A percentile compares a stretch with the other conserved stretches of the same genome.
Conservation (phyloP, 1,140 invertebrate genomes). For the Acromyrmex heyeri region DNA sequence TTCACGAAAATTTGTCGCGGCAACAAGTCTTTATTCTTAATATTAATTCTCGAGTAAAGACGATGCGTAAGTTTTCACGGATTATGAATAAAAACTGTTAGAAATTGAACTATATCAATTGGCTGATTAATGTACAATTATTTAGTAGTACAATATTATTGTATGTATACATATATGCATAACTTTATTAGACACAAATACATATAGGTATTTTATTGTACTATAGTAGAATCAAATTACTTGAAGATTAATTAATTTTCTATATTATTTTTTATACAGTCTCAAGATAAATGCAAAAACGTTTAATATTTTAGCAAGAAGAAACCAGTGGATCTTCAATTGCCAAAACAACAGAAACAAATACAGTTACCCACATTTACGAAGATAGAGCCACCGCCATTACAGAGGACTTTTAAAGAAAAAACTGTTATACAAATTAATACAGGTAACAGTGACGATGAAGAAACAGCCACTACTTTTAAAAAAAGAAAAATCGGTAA, state of each 20-base stretch:
- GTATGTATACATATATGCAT: background rate
- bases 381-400: constrained; percentile 81
- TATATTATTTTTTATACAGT: background rate
- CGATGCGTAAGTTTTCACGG: background rate
- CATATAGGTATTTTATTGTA: background rate
- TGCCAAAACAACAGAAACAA: constrained; percentile 85
- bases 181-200: too few species aligned
- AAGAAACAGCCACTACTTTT: constrained; percentile 85
- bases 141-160: background rate
- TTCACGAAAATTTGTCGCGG: constrained; percentile 23
- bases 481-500: constrained; percentile 90
- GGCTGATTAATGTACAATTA: background rate
- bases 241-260: background rate
- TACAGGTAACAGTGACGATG: constrained; percentile 85
- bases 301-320: constrained; percentile 80
- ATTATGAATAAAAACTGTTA: background rate
- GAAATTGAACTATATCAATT: constrained; percentile 1
- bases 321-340: constrained; percentile 87
- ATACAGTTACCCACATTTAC: constrained; percentile 77
- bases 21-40: background rate
- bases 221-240: background rate
- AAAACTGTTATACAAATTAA: constrained; percentile 87
- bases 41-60: background rate
- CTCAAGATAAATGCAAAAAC: constrained; percentile 9
- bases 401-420: constrained; percentile 89